A percentile compares a stretch with the other conserved stretches of the same genome.
Evolutionary conservation across 2,888 invertebrate genomes (phyloP).

Genomic region (Alentia gelatinosa): DNA sequence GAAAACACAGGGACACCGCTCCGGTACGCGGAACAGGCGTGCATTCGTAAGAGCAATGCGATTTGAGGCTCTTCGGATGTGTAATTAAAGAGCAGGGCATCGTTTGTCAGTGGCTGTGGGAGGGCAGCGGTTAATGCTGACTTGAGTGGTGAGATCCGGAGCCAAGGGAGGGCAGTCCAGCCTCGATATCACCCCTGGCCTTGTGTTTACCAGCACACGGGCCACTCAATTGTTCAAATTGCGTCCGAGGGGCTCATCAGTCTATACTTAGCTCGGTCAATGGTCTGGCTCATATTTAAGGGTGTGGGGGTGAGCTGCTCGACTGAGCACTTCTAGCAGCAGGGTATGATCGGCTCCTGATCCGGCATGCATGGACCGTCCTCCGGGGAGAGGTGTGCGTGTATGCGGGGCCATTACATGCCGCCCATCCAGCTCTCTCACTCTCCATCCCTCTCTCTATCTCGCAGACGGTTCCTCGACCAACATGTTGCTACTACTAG

Average conservation of each 20-base stretch:
- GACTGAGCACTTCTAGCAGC: not conserved
- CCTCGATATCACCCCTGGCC: not conserved
- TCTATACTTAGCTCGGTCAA: not conserved
- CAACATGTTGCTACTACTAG: not conserved
- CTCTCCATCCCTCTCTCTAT: too few relatives aligned
- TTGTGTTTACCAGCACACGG: not conserved
- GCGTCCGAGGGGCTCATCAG: not conserved
- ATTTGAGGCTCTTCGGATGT: not conserved
- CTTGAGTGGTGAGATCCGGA: not conserved
- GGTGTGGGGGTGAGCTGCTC: not conserved
- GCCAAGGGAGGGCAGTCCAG: not conserved
- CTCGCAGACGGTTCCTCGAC: too few relatives aligned
- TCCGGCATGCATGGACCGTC: not conserved
- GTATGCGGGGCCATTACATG: not conserved
- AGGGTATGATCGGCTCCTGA: not conserved
- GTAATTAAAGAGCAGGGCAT: not conserved
- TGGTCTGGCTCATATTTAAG: not conserved
- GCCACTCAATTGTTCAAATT: constrained; percentile 2
- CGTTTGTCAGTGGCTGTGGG: not conserved
- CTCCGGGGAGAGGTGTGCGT: not conserved
- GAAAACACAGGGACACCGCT: not conserved
- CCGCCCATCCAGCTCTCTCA: not conserved
- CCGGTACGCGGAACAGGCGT: not conserved
- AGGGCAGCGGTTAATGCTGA: not conserved
- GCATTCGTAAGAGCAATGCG: not conserved